Base-by-base conservation (phyloP, 2,797 vertebrate genomes). In the Sebastolobus alascanus region DNA sequence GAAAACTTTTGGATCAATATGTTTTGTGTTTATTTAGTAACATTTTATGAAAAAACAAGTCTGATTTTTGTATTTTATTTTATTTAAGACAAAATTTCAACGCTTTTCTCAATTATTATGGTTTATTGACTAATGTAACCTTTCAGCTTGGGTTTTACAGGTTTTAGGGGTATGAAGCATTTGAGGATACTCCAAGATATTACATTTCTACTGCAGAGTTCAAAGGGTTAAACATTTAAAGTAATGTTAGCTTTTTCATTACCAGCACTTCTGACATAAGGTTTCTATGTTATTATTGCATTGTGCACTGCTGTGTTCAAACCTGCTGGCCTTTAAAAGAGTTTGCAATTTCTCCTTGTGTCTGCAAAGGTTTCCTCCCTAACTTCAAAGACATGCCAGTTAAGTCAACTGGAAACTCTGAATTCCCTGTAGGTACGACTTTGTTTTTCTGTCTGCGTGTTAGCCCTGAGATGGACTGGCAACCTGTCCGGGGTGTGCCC, bases 391-490 rank as follows among this genome's bases (percentile, higher is more conserved):
- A 84, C 67, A 81, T 83, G 75, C 60, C 58, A 83, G 86, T 76
- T 79, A 85, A 78, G 81, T 80, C 76, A 85, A 85, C 81, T 88
- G 80, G 84, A 88, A 91, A 87, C 72, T 75, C 40, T 25, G 68
- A 87, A 90, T 85, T 87, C 89, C 87, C 84, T 66, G 64, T 60
- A 84, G 85, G 69, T 76, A 84, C 9, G 75, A 78, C 82, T 89
- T 88, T 86, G 74, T 87, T 89, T 89, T 84, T 74, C 74, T 77
- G 60, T 79, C 67, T 72, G 63, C 67, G 65, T 64, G 63, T 84
- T 63, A 71, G 64, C 60, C 68, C 31, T 52, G 74, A 85, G 80
- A 80, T 64, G 12, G 64, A 85, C 84, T 84, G 80, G 84, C 77
- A 79, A 71, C 80, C 84, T 89, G 83, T 86, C 84, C 60, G 60